Evolutionary conservation across 1,140 invertebrate species (phyloP), one percentile per base, ranked within the genome.

Genomic region (Drosophila seguyi): DNA sequence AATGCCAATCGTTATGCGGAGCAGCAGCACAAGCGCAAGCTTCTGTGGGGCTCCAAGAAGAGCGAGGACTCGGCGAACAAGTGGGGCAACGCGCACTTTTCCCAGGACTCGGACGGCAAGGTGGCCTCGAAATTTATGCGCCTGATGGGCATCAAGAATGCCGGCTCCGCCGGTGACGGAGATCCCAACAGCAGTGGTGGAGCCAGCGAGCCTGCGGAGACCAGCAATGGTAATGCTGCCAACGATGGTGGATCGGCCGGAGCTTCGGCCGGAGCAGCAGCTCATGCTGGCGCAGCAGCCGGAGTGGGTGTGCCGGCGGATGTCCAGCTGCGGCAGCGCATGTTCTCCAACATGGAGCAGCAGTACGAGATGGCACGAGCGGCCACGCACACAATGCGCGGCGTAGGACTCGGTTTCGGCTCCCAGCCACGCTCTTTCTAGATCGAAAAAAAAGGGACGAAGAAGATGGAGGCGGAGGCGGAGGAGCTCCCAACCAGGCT

Each of bases 81-180:
- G 48, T 98, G 97, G 97, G 95, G 96, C 73, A 95, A 96, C 31
- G 96, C 97, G 0, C 96, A 96, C 29, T 98, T 99, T 92, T 95
- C 96, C 0, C 95, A 97, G 87, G 98, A 98, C 93, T 94, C 96
- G 36, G 98, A 98, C 93, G 97, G 97, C 42, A 94, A 97, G 93
- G 96, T 98, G 63, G 96, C 97, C 1, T 97, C 96, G n/a, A 99
- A 99, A 93, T 99, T 99, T 93, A 97, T 98, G 93, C 94, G 98
- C 74, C 93, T 99, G 11, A 99, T 99, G 98, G 98, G 98, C 42
- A 98, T 99, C 48, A 98, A 92, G 58, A 88, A 85, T 52, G 62
- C 57, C 13, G 44, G 10, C 5, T 25, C 60, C 2, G 44, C 66
- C 42, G 55, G 47, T 31, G 61, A 22, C 16, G 44, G 25, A n/a